phyloP scores from a whole-genome alignment of 2,113 vertebrate species.

The Potamarius usumacintae region DNA sequence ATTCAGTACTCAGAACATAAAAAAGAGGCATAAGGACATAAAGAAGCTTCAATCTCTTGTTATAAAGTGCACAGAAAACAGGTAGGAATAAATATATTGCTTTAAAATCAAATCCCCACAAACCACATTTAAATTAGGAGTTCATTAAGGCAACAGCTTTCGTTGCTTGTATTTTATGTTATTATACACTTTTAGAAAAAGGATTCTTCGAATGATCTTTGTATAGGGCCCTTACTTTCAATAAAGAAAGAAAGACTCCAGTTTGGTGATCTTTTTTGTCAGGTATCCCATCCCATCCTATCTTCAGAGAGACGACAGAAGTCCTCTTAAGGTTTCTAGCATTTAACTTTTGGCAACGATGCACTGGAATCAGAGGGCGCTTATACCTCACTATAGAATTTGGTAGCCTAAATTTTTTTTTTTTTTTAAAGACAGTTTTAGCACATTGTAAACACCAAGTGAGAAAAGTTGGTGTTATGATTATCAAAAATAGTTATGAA shows the following conservation, averaged over 20 bases:
- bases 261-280: neutral
- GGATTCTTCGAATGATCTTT: neutral
- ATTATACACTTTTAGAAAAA: neutral
- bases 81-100: neutral
- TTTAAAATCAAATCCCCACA: neutral
- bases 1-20: neutral
- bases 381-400: neutral
- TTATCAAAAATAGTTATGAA: neutral
- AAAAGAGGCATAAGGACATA: neutral
- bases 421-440: neutral
- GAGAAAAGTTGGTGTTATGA: neutral
- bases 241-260: neutral
- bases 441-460: neutral
- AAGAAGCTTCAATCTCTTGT: neutral
- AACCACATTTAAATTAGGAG: neutral
- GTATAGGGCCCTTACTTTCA: neutral
- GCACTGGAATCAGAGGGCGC: neutral
- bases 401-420: neutral
- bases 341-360: slow-evolving; percentile 7
- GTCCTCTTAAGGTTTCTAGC: neutral
- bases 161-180: neutral
- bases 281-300: neutral
- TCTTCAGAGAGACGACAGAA: neutral
- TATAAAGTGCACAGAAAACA: neutral
- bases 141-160: neutral